These are phyloP conservation scores for Blera fallax DNA, from an alignment of 2,888 invertebrate species.

Conservation along the genomic window DNA sequence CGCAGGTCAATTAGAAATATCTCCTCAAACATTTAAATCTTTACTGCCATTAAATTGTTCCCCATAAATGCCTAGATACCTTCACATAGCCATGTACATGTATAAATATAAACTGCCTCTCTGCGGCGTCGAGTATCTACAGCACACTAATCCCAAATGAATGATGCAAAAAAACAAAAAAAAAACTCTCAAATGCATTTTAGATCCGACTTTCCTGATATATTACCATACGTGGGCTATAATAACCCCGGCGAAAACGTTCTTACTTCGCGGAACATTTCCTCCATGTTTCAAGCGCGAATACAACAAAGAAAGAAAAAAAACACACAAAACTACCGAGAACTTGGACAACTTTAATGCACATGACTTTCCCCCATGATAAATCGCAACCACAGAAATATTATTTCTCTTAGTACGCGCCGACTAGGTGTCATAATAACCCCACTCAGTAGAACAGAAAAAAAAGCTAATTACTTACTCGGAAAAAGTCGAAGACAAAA, in stretches of 20 bases:
- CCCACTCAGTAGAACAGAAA: conserved; percentile 6
- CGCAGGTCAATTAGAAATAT: conserved; percentile 11
- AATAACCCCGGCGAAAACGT: conserved; percentile 48
- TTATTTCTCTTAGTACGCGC: conserved; percentile 37
- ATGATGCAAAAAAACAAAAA: conserved; percentile 46
- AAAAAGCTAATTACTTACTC: conserved; percentile 56
- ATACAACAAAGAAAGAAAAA: not conserved
- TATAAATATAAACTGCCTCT: not conserved
- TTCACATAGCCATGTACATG: not conserved
- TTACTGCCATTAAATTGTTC: not conserved
- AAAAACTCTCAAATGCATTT: conserved; percentile 50
- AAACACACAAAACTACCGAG: not conserved
- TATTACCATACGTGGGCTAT: conserved; percentile 67
- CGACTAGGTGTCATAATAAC: conserved; percentile 65
- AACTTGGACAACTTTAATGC: conserved; percentile 56
- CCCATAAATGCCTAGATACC: not conserved
- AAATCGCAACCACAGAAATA: conserved; percentile 51
- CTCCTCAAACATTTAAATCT: conserved; percentile 22
- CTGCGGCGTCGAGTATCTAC: not conserved
- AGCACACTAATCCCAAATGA: conserved; percentile 49
- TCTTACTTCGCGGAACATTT: conserved; percentile 47
- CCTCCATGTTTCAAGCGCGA: not conserved
- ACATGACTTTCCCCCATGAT: conserved; percentile 53
- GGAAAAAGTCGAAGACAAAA: conserved; percentile 32
- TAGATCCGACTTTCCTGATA: conserved; percentile 61